Evolutionary conservation across 2,888 invertebrate species (phyloP).

Genomic region (Minunthozetes semirufus): DNA sequence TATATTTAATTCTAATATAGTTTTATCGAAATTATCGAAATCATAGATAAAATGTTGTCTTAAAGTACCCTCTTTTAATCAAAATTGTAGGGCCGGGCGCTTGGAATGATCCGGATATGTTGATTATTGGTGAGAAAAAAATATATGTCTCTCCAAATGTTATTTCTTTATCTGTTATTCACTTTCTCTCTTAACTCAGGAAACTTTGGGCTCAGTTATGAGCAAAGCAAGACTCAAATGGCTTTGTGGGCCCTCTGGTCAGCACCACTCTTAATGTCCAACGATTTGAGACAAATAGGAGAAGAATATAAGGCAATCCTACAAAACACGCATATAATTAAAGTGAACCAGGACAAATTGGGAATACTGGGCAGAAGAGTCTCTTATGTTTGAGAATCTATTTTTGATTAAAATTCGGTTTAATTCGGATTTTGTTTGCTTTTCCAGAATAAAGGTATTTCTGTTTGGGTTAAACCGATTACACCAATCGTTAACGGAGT

Average conservation of each 20-base stretch:
- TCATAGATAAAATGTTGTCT: background rate
- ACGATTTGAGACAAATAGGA: slow-evolving; percentile 77
- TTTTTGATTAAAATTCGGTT: background rate
- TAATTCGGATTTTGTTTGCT: background rate
- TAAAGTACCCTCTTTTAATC: background rate
- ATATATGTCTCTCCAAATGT: background rate
- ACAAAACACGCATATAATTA: slow-evolving; percentile 82
- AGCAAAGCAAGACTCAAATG: slow-evolving; percentile 92
- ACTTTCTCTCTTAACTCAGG: slow-evolving; percentile 58
- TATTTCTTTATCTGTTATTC: background rate
- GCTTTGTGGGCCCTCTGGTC: slow-evolving; percentile 93
- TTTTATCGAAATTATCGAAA: background rate
- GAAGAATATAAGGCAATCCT: slow-evolving; percentile 84
- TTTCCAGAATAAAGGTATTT: background rate
- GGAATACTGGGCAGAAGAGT: slow-evolving; percentile 79
- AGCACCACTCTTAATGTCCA: slow-evolving; percentile 93
- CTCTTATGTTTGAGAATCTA: background rate
- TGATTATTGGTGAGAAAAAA: slow-evolving; percentile 32
- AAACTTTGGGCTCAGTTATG: slow-evolving; percentile 86
- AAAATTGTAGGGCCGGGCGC: slow-evolving; percentile 30
- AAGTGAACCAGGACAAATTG: slow-evolving; percentile 84
- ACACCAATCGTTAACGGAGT: slow-evolving; percentile 30
- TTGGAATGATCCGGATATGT: slow-evolving; percentile 38
- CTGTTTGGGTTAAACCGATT: slow-evolving; percentile 31
- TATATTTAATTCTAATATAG: no score